Evolutionary conservation across 1,140 invertebrate species (phyloP), one percentile per base, ranked within the genome.

Genomic region (Lerema accius): DNA sequence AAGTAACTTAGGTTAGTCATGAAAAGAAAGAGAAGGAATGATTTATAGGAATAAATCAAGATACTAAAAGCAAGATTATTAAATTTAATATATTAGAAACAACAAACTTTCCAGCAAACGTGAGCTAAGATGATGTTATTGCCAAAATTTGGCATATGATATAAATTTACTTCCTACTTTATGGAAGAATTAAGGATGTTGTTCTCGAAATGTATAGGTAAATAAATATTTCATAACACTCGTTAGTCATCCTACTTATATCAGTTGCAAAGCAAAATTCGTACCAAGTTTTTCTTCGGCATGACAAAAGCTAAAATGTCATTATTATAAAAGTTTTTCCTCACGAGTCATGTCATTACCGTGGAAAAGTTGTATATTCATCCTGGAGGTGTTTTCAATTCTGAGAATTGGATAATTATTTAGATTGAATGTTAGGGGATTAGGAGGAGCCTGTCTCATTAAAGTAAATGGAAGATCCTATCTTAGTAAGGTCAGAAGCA

Each of bases 351-450:
- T 9, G 9, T 32, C 35, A 11, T 37, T 37, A 37, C n/a, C 11
- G 10, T 37, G 35, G 10, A 37, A 37, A 37, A 11, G n/a, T 37
- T 37, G 11, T 37, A n/a, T 37, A 37, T 3, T 7, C 6, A 32
- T 7, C 35, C 35, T 11, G 35, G n/a, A 37, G 35, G 35, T 37
- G n/a, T 37, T 37, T 11, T 11, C 10, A 32, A 37, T 37, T 37
- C n/a, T 37, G 35, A 11, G 35, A 37, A 37, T 37, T 37, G 35
- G 35, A 37, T 37, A 11, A 37, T 37, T 11, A 37, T 37, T 37
- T 37, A 37, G 35, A 37, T 37, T 37, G n/a, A 37, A 37, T 37
- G n/a, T 37, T 37, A 37, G 35, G 35, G n/a, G 11, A 37, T 37
- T 11, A 37, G 11, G 35, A 11, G 4, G n/a, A 37, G 35, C 10